These are phyloP conservation scores for Sesamia inferens DNA, from an alignment of 2,888 invertebrate species.

Conservation along the genomic window DNA sequence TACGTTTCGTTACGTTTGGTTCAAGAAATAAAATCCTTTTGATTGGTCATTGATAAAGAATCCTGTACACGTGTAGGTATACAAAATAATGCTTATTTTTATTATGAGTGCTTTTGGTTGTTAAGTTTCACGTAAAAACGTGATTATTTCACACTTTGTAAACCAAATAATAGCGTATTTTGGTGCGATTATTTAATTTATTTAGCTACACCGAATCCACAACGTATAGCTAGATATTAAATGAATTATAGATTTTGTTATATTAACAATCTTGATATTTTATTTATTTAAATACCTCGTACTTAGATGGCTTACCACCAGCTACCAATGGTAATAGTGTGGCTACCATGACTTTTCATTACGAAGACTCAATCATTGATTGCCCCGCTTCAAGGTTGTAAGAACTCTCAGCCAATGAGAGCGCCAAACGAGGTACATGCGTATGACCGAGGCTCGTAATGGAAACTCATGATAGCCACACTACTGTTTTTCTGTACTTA, in stretches of 20 bases:
- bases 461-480: no score
- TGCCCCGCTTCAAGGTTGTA: no score
- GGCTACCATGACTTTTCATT: no score
- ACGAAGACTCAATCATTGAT: no score
- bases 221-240: constrained; percentile 75
- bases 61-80: background rate
- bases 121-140: constrained; percentile 21
- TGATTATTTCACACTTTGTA: constrained; percentile 56
- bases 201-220: constrained; percentile 69
- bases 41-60: constrained; percentile 6
- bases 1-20: background rate
- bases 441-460: no score
- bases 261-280: constrained; percentile 76
- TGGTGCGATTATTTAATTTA: constrained; percentile 71
- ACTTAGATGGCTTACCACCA: background rate
- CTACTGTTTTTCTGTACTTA: no score
- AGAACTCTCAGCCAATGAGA: no score
- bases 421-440: no score
- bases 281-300: constrained; percentile 55
- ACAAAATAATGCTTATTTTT: constrained; percentile 13
- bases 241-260: constrained; percentile 85
- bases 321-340: no score
- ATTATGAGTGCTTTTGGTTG: constrained; percentile 26
- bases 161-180: constrained; percentile 76
- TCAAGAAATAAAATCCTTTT: background rate